A percentile compares a stretch with the other conserved stretches of the same genome.
phyloP scores from a whole-genome alignment of 2,797 vertebrate genomes.

The Carduelis carduelis region DNA sequence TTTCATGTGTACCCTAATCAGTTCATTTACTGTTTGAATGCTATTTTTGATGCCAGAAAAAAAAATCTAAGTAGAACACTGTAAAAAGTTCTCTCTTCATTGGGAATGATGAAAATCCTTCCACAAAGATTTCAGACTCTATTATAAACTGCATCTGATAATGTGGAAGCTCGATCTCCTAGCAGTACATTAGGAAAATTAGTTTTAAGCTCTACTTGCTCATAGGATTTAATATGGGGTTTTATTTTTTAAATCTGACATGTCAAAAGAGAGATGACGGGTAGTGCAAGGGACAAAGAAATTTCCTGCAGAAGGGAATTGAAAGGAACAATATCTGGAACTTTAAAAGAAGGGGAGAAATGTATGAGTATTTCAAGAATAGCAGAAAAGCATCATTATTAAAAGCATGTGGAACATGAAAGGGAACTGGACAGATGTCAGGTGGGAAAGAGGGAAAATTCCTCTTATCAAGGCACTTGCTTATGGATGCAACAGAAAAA shows the following conservation, averaged over 20 bases:
- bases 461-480: background rate
- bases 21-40: slow-evolving; percentile 23
- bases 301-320: background rate
- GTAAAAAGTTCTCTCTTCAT: background rate
- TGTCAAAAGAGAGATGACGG: background rate
- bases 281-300: background rate
- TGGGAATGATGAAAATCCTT: slow-evolving; percentile 16
- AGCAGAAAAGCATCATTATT: background rate
- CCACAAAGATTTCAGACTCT: background rate
- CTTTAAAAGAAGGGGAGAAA: background rate
- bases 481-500: background rate
- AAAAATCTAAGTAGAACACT: background rate
- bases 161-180: background rate
- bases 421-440: background rate
- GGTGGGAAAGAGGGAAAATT: background rate
- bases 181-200: background rate
- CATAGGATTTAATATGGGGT: background rate
- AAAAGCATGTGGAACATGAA: background rate
- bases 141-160: slow-evolving; percentile 1
- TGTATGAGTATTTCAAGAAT: background rate
- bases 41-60: background rate
- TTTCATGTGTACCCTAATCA: slow-evolving; percentile 5
- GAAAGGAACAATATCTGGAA: background rate
- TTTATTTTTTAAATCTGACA: background rate
- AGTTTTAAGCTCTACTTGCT: background rate